A percentile compares a stretch with the other conserved stretches of the same genome.
Conservation (phyloP, 2,113 vertebrate species). For the Dendropsophus ebraccatus region DNA sequence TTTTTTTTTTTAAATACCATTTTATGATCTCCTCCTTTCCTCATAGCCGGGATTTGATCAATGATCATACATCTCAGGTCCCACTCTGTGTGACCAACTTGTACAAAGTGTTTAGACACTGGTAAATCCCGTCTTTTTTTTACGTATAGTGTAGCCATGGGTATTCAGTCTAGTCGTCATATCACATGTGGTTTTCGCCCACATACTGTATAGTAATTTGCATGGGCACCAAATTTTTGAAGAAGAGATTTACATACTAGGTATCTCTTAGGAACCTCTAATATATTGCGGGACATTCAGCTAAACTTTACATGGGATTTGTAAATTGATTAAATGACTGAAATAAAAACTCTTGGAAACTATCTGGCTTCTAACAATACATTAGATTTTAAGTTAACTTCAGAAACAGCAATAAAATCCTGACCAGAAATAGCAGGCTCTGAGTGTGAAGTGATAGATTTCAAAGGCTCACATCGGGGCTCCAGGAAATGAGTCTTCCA, state of each 20-base stretch:
- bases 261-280: background rate
- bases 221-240: too few species aligned
- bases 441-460: conserved; percentile 29
- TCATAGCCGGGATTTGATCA: too few species aligned
- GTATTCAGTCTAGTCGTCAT: too few species aligned
- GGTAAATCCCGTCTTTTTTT: too few species aligned
- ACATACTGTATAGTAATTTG: too few species aligned
- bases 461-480: conserved; percentile 31
- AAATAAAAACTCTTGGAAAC: background rate
- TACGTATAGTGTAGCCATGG: too few species aligned
- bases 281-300: background rate
- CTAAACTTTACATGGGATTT: background rate
- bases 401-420: conserved; percentile 29
- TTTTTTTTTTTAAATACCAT: too few species aligned
- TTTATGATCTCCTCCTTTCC: too few species aligned
- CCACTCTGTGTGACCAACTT: too few species aligned
- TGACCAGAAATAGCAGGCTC: conserved; percentile 11
- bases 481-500: conserved; percentile 35
- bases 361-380: conserved; percentile 2
- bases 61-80: too few species aligned
- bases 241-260: background rate
- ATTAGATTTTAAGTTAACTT: background rate
- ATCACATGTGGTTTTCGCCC: too few species aligned
- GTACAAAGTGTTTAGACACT: too few species aligned
- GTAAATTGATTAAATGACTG: background rate